A percentile compares a stretch with the other conserved stretches of the same genome.
These are phyloP conservation scores for Apamea sordens DNA, from an alignment of 2,888 invertebrate species.

Conservation along the genomic window DNA sequence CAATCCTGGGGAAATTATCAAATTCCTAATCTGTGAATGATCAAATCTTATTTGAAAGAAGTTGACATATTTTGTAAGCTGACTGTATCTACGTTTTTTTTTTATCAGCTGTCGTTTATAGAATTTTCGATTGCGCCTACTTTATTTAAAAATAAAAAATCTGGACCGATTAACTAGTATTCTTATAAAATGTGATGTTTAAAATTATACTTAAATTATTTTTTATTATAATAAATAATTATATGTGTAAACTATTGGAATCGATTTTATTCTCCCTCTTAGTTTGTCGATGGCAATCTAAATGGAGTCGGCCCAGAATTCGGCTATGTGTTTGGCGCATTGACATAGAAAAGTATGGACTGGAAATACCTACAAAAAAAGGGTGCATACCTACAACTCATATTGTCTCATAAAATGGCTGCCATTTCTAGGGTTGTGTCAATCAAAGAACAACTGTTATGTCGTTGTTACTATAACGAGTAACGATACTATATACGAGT, in stretches of 20 bases:
- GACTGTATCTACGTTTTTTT: not conserved
- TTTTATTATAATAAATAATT: not conserved
- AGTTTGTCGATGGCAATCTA: too few species aligned
- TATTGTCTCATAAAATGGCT: too few species aligned
- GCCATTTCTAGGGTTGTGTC: too few species aligned
- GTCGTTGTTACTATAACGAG: too few species aligned
- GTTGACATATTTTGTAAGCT: not conserved
- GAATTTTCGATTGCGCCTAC: not conserved
- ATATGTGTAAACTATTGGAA: not conserved
- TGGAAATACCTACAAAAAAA: too few species aligned
- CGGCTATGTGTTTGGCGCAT: too few species aligned
- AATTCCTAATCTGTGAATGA: too few species aligned
- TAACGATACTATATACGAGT: too few species aligned
- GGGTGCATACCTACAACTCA: too few species aligned
- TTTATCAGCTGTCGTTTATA: not conserved
- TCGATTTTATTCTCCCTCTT: not conserved
- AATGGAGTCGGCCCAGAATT: too few species aligned
- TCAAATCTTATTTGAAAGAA: not conserved
- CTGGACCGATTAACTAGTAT: not conserved
- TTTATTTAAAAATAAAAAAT: not conserved
- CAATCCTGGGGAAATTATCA: not conserved
- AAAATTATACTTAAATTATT: not conserved
- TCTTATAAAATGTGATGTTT: not conserved
- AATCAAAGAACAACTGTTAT: too few species aligned
- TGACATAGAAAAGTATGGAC: too few species aligned